These are phyloP conservation scores for Pachypanchax playfairii DNA, from an alignment of 2,113 vertebrate species.

Conservation along the genomic window DNA sequence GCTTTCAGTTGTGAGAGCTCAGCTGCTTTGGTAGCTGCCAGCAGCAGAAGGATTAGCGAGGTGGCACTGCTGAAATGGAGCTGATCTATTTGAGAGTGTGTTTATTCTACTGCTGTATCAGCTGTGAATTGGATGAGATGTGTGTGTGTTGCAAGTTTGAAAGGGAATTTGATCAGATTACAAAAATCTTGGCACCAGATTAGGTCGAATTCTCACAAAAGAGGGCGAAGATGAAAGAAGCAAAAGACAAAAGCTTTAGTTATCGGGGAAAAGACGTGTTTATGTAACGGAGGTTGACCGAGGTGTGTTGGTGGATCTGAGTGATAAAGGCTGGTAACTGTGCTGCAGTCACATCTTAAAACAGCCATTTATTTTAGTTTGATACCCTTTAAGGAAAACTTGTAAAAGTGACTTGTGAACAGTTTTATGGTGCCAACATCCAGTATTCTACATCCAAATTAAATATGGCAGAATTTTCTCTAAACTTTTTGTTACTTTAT, in stretches of 20 bases:
- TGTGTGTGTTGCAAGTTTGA: conserved; percentile 41
- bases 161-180: conserved; percentile 74
- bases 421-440: no score
- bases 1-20: conserved; percentile 47
- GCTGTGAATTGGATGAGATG: conserved; percentile 37
- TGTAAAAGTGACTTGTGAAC: background rate
- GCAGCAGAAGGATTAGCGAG: conserved; percentile 65
- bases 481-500: conserved; percentile 2
- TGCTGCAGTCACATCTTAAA: conserved; percentile 26
- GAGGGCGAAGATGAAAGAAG: conserved; percentile 32
- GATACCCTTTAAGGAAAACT: background rate
- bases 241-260: conserved; percentile 15
- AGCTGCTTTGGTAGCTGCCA: conserved; percentile 47
- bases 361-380: conserved; percentile 4
- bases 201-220: conserved; percentile 49
- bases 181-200: conserved; percentile 65
- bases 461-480: background rate
- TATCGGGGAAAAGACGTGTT: background rate
- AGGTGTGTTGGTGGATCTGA: conserved; percentile 10
- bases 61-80: conserved; percentile 59
- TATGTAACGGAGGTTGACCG: conserved; percentile 12
- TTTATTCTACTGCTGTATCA: conserved; percentile 33
- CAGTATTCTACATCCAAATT: no score
- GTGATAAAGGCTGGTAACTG: conserved; percentile 21
- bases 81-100: conserved; percentile 54